Evolutionary conservation across 2,113 vertebrate species (phyloP).

Genomic region (Melanotaenia duboulayi): DNA sequence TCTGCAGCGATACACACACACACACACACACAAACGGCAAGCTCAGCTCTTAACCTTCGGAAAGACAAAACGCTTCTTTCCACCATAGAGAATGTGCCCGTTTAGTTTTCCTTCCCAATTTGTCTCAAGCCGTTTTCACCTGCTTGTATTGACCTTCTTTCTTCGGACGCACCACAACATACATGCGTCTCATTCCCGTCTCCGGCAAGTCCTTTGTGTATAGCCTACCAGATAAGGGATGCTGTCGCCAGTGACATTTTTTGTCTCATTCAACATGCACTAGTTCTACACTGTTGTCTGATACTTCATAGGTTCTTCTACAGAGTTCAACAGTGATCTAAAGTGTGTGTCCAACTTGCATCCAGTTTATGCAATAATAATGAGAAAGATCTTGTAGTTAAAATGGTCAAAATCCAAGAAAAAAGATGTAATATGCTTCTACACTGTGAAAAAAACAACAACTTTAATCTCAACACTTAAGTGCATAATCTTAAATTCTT

Average conservation of each 20-base stretch:
- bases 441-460: background rate
- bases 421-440: background rate
- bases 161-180: slow-evolving; percentile 7
- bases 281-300: slow-evolving; percentile 1
- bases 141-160: slow-evolving; percentile 45
- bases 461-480: slow-evolving; percentile 1
- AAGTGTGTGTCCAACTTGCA: slow-evolving; percentile 2
- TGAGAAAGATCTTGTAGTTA: background rate
- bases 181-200: slow-evolving; percentile 7
- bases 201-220: background rate
- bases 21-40: slow-evolving; percentile 10
- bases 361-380: slow-evolving; percentile 4
- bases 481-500: slow-evolving; percentile 6
- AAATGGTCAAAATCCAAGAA: background rate
- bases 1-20: slow-evolving; percentile 13
- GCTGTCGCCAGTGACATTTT: slow-evolving; percentile 2
- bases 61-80: slow-evolving; percentile 35
- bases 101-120: slow-evolving; percentile 52
- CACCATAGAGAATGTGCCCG: slow-evolving; percentile 39
- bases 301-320: background rate
- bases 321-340: background rate
- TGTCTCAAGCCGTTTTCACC: slow-evolving; percentile 44
- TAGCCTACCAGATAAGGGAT: slow-evolving; percentile 6
- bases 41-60: slow-evolving; percentile 26
- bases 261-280: slow-evolving; percentile 11